Evolutionary conservation across 2,888 invertebrate genomes (phyloP), one percentile per base, ranked within the genome.

Genomic region (Latrodectus elegans): DNA sequence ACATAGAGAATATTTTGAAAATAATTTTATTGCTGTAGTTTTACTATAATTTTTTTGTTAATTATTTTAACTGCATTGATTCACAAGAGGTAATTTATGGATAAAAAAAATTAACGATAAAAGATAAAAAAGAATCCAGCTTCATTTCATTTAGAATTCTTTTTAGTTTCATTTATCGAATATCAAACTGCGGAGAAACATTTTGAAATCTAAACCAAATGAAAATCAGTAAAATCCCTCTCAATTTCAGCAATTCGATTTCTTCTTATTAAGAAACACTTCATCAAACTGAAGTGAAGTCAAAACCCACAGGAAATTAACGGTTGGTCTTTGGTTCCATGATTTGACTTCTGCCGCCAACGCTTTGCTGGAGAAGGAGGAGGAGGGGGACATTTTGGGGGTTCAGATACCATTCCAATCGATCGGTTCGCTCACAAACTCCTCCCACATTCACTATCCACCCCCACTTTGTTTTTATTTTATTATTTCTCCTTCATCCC

Each of bases 401-500:
- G 55, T 55, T 74, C 60, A 38, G 38, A 38, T 38, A 38, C 38
- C 38, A 38, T 38, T 38, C 52, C 17, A 60, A 82, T 82, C 74
- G 74, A 74, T 68, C 38, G 15, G 65, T 68, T 74, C 82, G 74
- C 49, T 74, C 82, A 74, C 68, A 82, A 49, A 68, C 82, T 68
- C 77, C 71, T 17, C 81, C 81, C 73, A 74, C 74, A 8, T 38
- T 65, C 49, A 22, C 14, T 60, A n/a, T 53, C 26, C 79, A 52
- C 53, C 26, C 8, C 51, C 53, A 60, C 17, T 52, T 52, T 55
- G 11, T 26, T 60, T 49, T 4, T 55, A 55, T 4, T 55, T 55
- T 55, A 55, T 60, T 15, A 15, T 60, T 60, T 60, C n/a, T 38
- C 38, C 38, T 38, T 38, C 38, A 4, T 38, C 38, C 6, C 38